A percentile compares a stretch with the other conserved stretches of the same genome.
Conservation (phyloP, 2,888 invertebrate genomes). For the Magallana nippona region DNA sequence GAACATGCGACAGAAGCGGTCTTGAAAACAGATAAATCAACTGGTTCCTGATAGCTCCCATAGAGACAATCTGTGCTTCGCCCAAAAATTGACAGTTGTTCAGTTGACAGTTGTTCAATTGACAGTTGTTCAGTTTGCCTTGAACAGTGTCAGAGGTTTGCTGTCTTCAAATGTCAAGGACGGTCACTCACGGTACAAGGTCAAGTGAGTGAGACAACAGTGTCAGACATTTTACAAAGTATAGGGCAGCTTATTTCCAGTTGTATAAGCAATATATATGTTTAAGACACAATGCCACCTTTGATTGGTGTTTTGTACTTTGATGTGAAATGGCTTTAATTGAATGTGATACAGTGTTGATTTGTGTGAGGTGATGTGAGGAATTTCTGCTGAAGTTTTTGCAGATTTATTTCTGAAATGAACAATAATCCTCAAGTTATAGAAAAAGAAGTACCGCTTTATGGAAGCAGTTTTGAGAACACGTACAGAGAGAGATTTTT, state of each 20-base stretch:
- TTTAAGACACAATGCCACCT: background rate
- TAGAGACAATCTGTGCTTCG: background rate
- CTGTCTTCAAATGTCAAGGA: background rate
- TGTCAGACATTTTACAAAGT: background rate
- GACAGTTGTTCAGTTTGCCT: background rate
- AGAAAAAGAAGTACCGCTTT: no score
- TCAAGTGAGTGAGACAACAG: background rate
- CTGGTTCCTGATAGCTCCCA: background rate
- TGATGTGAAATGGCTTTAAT: background rate
- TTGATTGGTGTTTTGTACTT: background rate
- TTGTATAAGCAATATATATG: background rate
- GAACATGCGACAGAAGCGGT: slow-evolving; percentile 93
- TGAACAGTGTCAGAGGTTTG: background rate
- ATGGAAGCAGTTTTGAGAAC: no score
- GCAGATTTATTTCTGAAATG: no score
- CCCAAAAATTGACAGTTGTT: no score
- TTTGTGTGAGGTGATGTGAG: no score
- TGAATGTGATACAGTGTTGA: background rate
- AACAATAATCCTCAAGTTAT: no score
- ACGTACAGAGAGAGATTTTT: no score
- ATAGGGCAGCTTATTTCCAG: slow-evolving; percentile 8
- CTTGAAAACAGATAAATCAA: slow-evolving; percentile 56
- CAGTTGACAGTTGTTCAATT: background rate
- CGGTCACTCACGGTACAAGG: background rate
- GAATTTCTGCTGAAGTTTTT: no score